Conservation (phyloP, 1,140 invertebrate species). For the Diplogasteroides magnus region DNA sequence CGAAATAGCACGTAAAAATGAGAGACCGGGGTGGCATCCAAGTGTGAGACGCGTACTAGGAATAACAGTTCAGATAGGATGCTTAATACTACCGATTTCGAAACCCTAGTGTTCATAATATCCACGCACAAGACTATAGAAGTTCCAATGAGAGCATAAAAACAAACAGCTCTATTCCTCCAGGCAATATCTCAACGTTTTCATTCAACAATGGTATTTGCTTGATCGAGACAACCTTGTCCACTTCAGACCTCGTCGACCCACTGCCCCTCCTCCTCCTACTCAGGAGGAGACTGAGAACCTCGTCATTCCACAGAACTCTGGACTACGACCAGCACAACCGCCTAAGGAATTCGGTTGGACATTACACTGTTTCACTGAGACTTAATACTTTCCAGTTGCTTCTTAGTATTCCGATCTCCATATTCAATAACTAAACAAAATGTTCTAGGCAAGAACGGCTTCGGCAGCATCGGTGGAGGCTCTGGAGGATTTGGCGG, state of each 20-base stretch:
- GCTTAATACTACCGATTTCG: too few relatives aligned
- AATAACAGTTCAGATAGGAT: too few relatives aligned
- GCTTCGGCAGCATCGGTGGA: slow-evolving; percentile 15
- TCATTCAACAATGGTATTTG: neutral
- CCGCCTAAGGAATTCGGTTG: slow-evolving; percentile 49
- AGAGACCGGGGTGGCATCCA: too few relatives aligned
- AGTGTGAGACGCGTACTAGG: too few relatives aligned
- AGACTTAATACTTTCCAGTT: too few relatives aligned
- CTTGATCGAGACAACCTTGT: slow-evolving; percentile 14
- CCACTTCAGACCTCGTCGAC: slow-evolving; percentile 22
- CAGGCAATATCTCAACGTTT: slow-evolving; percentile 1
- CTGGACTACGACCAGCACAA: slow-evolving; percentile 49
- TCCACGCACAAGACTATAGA: slow-evolving; percentile 7
- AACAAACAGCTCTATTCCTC: slow-evolving; percentile 7
- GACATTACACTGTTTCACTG: too few relatives aligned
- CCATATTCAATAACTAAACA: too few relatives aligned
- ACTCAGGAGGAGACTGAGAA: slow-evolving; percentile 16
- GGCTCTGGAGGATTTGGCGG: slow-evolving; percentile 30
- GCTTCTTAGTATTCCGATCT: too few relatives aligned
- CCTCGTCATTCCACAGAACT: slow-evolving; percentile 52
- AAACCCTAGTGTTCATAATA: too few relatives aligned
- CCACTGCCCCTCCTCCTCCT: slow-evolving; percentile 27
- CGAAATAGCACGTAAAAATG: too few relatives aligned
- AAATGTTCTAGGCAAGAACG: too few relatives aligned
- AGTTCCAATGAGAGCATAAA: neutral